Evolutionary conservation across 1,140 invertebrate genomes (phyloP).

Genomic region (Caenorhabditis remanei): DNA sequence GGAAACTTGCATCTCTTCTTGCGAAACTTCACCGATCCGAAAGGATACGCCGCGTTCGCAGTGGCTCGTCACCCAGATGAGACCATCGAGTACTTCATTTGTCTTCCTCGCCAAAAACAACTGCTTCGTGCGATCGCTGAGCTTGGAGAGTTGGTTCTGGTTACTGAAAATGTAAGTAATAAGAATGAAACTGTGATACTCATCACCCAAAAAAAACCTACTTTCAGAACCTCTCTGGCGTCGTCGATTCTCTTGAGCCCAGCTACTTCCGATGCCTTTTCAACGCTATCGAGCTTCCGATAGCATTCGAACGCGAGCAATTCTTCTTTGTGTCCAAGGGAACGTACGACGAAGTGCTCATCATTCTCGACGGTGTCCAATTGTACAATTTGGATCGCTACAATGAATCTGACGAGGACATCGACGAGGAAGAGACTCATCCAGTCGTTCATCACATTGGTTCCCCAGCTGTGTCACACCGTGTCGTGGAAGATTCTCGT

Average conservation of each 20-base stretch:
- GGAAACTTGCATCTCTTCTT: slow-evolving; percentile 17
- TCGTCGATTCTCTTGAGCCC: neutral
- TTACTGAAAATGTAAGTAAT: neutral
- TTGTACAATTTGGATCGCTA: neutral
- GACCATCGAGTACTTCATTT: slow-evolving; percentile 15
- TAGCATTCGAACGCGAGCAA: neutral
- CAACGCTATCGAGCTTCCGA: neutral
- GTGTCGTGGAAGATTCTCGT: neutral
- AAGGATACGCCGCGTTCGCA: neutral
- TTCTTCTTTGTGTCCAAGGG: neutral
- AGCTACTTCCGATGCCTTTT: neutral
- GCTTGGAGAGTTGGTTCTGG: neutral
- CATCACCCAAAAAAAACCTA: neutral
- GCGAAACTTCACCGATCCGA: neutral
- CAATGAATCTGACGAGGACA: neutral
- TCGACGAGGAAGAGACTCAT: neutral
- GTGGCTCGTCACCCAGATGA: neutral
- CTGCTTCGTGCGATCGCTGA: neutral
- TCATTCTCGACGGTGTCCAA: neutral
- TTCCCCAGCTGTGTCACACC: neutral
- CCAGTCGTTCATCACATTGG: neutral
- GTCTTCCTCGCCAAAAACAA: neutral
- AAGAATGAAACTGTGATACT: neutral
- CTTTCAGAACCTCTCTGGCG: slow-evolving; percentile 19
- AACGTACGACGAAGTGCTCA: neutral